phyloP scores from a whole-genome alignment of 1,140 invertebrate species.

The Philotrypesis tridentata region DNA sequence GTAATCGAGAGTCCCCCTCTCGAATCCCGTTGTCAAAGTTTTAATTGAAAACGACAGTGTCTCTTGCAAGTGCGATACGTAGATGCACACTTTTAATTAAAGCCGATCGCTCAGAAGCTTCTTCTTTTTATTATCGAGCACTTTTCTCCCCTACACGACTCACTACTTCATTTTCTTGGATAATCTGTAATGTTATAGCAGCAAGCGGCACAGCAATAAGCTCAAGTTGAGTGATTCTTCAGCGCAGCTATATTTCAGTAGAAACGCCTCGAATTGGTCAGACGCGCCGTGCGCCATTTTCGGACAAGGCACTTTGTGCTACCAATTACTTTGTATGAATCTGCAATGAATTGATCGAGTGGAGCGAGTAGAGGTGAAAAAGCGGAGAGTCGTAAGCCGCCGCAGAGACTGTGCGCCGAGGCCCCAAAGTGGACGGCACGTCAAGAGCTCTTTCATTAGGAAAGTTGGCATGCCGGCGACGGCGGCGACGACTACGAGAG shows the following conservation, averaged over 20 bases:
- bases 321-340: too few relatives aligned
- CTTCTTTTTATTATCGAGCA: background rate
- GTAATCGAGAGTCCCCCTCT: slow-evolving; percentile 2
- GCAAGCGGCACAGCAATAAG: too few relatives aligned
- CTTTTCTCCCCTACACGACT: too few relatives aligned
- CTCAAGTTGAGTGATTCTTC: too few relatives aligned
- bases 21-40: slow-evolving; percentile 14
- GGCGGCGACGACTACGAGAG: background rate
- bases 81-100: slow-evolving; percentile 37
- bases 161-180: too few relatives aligned
- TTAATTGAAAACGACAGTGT: slow-evolving; percentile 33
- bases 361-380: background rate
- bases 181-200: too few relatives aligned
- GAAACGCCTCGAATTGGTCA: too few relatives aligned
- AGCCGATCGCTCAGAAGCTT: background rate
- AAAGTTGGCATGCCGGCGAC: slow-evolving; percentile 2
- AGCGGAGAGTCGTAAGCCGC: background rate
- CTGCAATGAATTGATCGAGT: too few relatives aligned
- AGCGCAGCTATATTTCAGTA: too few relatives aligned
- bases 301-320: too few relatives aligned
- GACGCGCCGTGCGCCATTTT: too few relatives aligned
- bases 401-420: background rate
- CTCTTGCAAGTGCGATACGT: background rate
- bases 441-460: slow-evolving; percentile 37
- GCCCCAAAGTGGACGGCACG: slow-evolving; percentile 49